Evolutionary conservation across 1,140 invertebrate genomes (phyloP).

Genomic region (Drosophila virilis): DNA sequence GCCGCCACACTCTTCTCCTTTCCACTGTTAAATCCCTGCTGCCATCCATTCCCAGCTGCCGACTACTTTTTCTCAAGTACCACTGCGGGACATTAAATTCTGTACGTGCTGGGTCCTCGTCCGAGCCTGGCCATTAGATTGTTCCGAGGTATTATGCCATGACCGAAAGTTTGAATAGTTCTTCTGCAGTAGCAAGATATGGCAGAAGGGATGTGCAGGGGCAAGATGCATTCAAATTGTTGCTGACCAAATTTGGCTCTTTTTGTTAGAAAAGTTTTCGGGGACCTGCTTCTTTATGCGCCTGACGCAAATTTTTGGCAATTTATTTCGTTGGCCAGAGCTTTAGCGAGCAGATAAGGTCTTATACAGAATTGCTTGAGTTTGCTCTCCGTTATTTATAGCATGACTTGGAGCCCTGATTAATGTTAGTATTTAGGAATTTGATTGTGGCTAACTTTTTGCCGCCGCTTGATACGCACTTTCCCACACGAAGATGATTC

Average conservation of each 20-base stretch:
- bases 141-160: constrained; percentile 77
- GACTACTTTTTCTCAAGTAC: constrained; percentile 83
- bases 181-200: constrained; percentile 54
- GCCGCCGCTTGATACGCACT: constrained; percentile 15
- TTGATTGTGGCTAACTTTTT: constrained; percentile 30
- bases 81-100: constrained; percentile 81
- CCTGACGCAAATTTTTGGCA: constrained; percentile 49
- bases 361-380: constrained; percentile 33
- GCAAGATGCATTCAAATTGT: constrained; percentile 43
- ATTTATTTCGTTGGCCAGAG: constrained; percentile 56
- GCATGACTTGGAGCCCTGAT: constrained; percentile 46
- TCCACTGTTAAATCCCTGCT: neutral
- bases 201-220: constrained; percentile 1
- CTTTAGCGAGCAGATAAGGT: constrained; percentile 48
- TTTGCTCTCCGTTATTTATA: constrained; percentile 42
- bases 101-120: constrained; percentile 65
- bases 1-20: neutral
- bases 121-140: constrained; percentile 56
- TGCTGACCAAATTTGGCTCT: constrained; percentile 55
- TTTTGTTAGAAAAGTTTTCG: constrained; percentile 49
- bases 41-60: constrained; percentile 50
- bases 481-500: constrained; percentile 60
- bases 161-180: constrained; percentile 79
- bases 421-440: constrained; percentile 44
- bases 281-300: constrained; percentile 52